Base-by-base conservation (phyloP, 2,888 invertebrate species). In the Candidula unifasciata region DNA sequence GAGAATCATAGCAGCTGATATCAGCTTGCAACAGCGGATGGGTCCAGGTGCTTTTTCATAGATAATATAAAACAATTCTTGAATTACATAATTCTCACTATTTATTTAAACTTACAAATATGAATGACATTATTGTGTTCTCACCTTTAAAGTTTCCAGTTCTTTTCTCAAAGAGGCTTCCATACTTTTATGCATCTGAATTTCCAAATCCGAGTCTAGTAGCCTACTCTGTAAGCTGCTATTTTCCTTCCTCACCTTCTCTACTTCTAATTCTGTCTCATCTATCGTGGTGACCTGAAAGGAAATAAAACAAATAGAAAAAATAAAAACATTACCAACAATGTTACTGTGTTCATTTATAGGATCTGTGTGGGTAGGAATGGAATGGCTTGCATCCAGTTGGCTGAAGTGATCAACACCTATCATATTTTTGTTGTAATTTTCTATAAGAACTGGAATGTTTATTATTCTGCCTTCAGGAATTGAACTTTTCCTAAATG, bases 221-320 rank as follows among this genome's bases (percentile, higher is more conserved):
- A 82, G 52, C 37, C 68, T 64, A 52, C 52, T 18, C 68, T 64
- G 52, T 24, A 82, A 52, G 44, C 18, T 60, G 76, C 52, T 66
- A 54, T 76, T 82, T 52, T 82, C 82, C 24, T 66, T 76, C 35
- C 33, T 52, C 33, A 76, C n/a, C 1, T 76, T 74, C 10, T 82
- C 52, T 60, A 68, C 52, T 33, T 82, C 82, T 44, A 82, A 54
- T 44, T 82, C 82, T 33, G n/a, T 64, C 18, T 44, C 57, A 66
- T 82, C 82, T 73, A 54, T 76, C 44, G 66, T 76, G 52, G 16
- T 33, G 64, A 24, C 52, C 82, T 82, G 30, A 54, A 18, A 76
- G 21, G 33, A 33, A 74, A 16, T 8, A 37, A 76, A 33, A n/a
- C 21, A 33, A 69, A 69, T 2, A 77, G 21, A 18, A 13, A 21